A percentile compares a stretch with the other conserved stretches of the same genome.
Evolutionary conservation across 2,113 vertebrate genomes (phyloP).

Genomic region (Crotalus viridis): DNA sequence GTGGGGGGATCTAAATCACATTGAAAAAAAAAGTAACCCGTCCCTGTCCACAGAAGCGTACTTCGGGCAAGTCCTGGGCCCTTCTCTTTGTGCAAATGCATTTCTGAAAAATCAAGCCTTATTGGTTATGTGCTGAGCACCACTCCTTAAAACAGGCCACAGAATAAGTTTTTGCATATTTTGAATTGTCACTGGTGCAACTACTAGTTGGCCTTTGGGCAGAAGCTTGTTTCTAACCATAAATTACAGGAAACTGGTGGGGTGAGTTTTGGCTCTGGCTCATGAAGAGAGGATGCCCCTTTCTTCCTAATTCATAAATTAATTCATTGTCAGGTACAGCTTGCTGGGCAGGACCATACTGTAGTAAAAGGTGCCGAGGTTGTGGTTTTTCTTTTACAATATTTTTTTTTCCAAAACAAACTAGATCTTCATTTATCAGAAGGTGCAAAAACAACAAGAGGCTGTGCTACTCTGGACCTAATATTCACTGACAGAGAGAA

Average conservation of each 20-base stretch:
- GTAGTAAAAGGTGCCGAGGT: not conserved
- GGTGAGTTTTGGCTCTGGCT: not conserved
- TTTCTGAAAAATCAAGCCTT: not conserved
- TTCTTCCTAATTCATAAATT: not conserved
- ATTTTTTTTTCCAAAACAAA: not conserved
- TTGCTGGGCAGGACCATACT: not conserved
- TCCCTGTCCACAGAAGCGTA: not conserved
- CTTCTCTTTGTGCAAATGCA: not conserved
- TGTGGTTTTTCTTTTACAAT: not conserved
- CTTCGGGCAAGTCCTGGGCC: not conserved
- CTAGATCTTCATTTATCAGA: not conserved
- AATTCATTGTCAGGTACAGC: not conserved
- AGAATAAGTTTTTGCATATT: not conserved
- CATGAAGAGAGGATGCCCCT: not conserved
- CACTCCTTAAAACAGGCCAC: not conserved
- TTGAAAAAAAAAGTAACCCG: not conserved
- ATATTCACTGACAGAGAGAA: not conserved
- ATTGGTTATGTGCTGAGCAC: not conserved
- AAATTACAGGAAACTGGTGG: not conserved
- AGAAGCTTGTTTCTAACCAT: not conserved
- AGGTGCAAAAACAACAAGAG: not conserved
- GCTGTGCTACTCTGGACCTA: not conserved
- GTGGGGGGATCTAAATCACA: not conserved
- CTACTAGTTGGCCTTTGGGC: not conserved
- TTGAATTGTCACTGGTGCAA: not conserved